These are phyloP conservation scores for Drosophila micromelanica DNA, from an alignment of 1,140 invertebrate species.

Conservation along the genomic window DNA sequence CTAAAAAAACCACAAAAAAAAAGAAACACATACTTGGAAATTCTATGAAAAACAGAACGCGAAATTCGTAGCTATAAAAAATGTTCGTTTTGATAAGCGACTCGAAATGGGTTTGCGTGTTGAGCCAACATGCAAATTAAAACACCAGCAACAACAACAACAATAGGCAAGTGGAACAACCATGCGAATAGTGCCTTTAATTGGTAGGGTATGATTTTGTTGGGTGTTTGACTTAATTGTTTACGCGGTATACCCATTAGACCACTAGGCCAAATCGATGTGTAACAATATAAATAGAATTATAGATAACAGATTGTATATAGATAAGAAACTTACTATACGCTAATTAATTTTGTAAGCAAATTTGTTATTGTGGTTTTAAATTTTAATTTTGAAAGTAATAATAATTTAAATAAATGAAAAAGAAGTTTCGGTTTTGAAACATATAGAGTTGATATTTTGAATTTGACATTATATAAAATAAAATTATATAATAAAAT, in stretches of 20 bases:
- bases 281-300: not conserved
- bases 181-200: constrained; percentile 9
- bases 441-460: no score
- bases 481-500: no score
- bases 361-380: no score
- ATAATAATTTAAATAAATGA: no score
- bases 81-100: constrained; percentile 30
- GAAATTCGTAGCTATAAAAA: constrained; percentile 17
- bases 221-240: not conserved
- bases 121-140: constrained; percentile 30
- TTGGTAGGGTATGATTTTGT: not conserved
- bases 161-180: constrained; percentile 23
- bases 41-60: constrained; percentile 11
- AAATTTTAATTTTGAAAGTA: no score
- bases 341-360: no score
- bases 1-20: constrained; percentile 9
- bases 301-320: no score
- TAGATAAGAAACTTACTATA: no score
- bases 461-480: no score
- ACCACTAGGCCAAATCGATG: not conserved
- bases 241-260: not conserved
- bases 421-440: no score
- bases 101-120: constrained; percentile 28
- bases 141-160: constrained; percentile 22
- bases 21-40: constrained; percentile 3